These are phyloP conservation scores for Adelognathus sp. DNA, from an alignment of 2,888 invertebrate genomes.

Conservation along the genomic window DNA sequence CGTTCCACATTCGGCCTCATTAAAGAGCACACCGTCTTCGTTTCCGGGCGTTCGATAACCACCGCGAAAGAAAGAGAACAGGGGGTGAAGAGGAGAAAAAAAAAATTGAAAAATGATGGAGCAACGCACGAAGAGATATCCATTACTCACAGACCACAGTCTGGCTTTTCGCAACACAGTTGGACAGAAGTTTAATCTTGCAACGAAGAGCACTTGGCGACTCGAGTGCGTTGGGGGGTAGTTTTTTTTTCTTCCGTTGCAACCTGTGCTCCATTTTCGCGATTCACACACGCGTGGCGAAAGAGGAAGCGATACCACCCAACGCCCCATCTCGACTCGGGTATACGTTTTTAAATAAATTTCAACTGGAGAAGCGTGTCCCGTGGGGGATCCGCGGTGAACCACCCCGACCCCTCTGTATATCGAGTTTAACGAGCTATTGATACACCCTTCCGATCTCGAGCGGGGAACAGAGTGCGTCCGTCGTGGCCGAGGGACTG, in stretches of 20 bases:
- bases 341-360: too few relatives aligned
- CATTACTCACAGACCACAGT: conserved; percentile 27
- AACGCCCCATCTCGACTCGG: conserved; percentile 73
- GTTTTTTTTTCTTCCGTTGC: conserved; percentile 54
- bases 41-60: not conserved
- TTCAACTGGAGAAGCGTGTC: too few relatives aligned
- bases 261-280: conserved; percentile 75
- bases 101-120: conserved; percentile 3
- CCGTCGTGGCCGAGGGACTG: not conserved
- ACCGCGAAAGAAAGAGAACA: conserved; percentile 16
- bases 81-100: conserved; percentile 6
- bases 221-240: conserved; percentile 61
- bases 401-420: conserved; percentile 59
- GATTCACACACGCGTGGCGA: conserved; percentile 69
- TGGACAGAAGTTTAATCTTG: conserved; percentile 68
- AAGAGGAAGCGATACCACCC: conserved; percentile 3
- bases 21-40: not conserved
- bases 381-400: conserved; percentile 40
- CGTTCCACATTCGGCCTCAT: not conserved
- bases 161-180: not conserved
- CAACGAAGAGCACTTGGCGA: conserved; percentile 73
- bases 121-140: conserved; percentile 36
- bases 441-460: conserved; percentile 73
- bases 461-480: not conserved
- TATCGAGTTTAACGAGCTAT: conserved; percentile 79